Conservation (phyloP, 2,113 vertebrate species). For the Siniperca knerii region DNA sequence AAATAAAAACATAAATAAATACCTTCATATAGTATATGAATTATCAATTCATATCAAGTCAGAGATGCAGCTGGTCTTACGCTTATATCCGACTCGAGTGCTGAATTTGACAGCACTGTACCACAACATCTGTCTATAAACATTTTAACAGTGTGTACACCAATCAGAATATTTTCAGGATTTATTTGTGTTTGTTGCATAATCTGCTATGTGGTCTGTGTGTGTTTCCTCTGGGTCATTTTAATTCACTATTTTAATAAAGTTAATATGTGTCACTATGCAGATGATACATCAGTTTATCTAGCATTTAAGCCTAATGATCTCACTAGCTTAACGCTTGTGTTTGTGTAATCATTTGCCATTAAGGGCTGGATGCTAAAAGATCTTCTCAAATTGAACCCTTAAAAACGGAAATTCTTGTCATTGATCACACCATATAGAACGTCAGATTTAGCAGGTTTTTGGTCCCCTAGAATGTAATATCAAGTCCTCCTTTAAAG, state of each 20-base stretch:
- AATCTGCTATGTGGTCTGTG: background rate
- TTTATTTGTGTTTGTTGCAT: background rate
- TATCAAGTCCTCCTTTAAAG: background rate
- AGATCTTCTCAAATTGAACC: background rate
- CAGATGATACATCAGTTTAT: constrained; percentile 29
- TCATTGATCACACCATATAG: background rate
- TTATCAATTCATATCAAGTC: constrained; percentile 8
- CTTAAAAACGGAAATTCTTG: background rate
- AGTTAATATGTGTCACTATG: background rate
- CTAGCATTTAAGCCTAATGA: background rate
- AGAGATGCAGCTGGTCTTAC: background rate
- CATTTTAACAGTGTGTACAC: background rate
- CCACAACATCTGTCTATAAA: background rate
- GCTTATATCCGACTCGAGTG: background rate
- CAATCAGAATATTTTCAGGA: background rate
- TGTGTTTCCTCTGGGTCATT: background rate
- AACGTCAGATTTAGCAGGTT: background rate
- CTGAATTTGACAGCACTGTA: constrained; percentile 12
- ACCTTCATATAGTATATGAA: constrained; percentile 30
- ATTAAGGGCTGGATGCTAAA: background rate
- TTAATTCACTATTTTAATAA: background rate
- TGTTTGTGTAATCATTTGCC: constrained; percentile 5
- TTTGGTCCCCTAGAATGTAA: background rate
- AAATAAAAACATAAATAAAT: constrained; percentile 58
- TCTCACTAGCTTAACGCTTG: background rate